A percentile compares a stretch with the other conserved stretches of the same genome.
Evolutionary conservation across 2,113 vertebrate species (phyloP).

Genomic region (Cinclus mexicanus): DNA sequence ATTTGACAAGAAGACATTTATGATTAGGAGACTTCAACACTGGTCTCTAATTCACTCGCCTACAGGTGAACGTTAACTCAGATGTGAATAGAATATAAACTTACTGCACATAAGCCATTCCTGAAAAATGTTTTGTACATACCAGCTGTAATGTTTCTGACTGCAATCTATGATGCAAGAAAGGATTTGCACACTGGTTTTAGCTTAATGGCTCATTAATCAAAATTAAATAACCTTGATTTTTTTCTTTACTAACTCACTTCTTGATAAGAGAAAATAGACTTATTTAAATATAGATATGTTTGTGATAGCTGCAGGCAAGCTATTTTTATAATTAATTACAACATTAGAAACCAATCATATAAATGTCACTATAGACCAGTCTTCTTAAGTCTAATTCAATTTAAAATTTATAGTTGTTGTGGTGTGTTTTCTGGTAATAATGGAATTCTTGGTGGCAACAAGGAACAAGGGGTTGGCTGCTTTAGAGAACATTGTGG

Average conservation of each 20-base stretch:
- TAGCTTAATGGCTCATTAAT: not conserved
- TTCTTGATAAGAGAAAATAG: not conserved
- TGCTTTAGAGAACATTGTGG: not conserved
- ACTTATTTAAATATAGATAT: not conserved
- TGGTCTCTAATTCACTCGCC: not conserved
- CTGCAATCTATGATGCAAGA: not conserved
- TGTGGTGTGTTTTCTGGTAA: conserved; percentile 10
- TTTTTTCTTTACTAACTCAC: not conserved
- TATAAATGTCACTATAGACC: not conserved
- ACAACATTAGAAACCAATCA: conserved; percentile 16
- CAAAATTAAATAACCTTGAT: not conserved
- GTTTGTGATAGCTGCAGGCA: not conserved
- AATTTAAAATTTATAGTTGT: not conserved
- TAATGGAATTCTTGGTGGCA: not conserved
- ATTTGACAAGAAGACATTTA: not conserved
- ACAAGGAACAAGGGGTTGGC: not conserved
- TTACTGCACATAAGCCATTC: not conserved
- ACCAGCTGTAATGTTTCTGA: not conserved
- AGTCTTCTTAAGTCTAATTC: not conserved
- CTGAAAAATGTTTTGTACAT: not conserved
- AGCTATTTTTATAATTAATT: conserved; percentile 35
- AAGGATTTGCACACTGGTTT: not conserved
- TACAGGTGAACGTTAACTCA: not conserved
- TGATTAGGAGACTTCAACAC: not conserved
- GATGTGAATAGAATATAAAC: not conserved